Evolutionary conservation across 2,113 vertebrate genomes (phyloP), one percentile per base, ranked within the genome.

Genomic region (Procapra przewalskii): DNA sequence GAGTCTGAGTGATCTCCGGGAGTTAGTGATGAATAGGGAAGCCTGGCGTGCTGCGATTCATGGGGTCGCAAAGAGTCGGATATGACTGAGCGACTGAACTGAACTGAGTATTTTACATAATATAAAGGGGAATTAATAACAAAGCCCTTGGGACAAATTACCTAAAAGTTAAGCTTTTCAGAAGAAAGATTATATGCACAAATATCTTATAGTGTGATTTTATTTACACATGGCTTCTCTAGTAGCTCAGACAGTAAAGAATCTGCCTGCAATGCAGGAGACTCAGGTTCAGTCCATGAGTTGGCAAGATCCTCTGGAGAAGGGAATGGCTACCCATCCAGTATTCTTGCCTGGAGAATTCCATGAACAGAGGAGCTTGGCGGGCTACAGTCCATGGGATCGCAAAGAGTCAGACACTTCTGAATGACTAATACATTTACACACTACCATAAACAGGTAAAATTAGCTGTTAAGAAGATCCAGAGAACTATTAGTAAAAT

Each of bases 371-470:
- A 75, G 21, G 36, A 40, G 21, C n/a, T 36, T 40, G 36, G 36
- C 0, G 2, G 10, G 36, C 3, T 40, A 40, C 36, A 40, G 21
- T 75, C 67, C 36, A 40, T 13, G 3, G 5, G 67, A 40, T 40
- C 0, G 0, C n/a, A 13, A 40, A 75, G 17, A 25, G 36, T 75
- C 67, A 40, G 67, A 40, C 67, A 75, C 2, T 36, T 23, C 10
- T 75, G 36, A 75, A 43, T 0, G 3, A 43, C 36, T 27, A 77
- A 75, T 0, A 0, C 50, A 82, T 23, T 55, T 71, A 57, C 7
- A 36, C 2, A 31, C 17, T 19, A 6, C 0, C 15, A 45, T 13
- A 45, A 89, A 93, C 16, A 36, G 29, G 31, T 43, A 36, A 89
- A 89, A 31, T n/a, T 55, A 55, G 8, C 33, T 55, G 48, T 83